Base-by-base conservation (phyloP, 2,888 invertebrate species). In the Sisyra nigra region DNA sequence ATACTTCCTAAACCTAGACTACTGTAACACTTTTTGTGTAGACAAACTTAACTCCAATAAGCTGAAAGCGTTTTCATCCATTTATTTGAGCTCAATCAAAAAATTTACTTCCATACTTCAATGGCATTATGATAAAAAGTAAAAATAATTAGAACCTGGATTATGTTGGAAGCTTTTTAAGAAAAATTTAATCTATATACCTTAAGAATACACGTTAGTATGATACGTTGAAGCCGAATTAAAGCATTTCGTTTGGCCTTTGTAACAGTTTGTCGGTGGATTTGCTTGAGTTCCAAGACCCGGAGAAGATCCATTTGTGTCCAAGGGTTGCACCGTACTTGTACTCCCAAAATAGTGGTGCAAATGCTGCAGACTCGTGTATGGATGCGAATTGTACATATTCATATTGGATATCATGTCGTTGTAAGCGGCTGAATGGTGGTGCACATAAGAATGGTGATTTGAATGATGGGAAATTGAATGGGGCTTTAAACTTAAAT, bases 381-480 rank as follows among this genome's bases (percentile, higher is more conserved):
- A 43, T 5, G 15, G 43, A 31, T 43, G 42, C 18, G 43, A 13
- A 37, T 38, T 36, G 17, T 43, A 43, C 30, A 37, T 29, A 13
- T 43, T 37, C 43, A 37, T 43, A 29, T 43, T 41, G 50, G 62
- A 63, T 56, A 64, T 56, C 62, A 64, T 62, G 47, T 64, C 63
- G 7, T 61, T 57, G 48, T 64, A 64, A 7, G 24, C 24, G 24
- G 24, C 24, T 7, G 24, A 24, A 45, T 61, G 60, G 6, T 33
- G 42, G 14, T 42, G 42, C 14, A 18, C 29, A 7, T n/a, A 14
- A 3, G 35, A 19, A 11, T 24, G 15, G 39, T 61, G 49, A 50
- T 62, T 62, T 46, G 60, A 61, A 29, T 45, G 45, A 5, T 40
- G 42, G n/a, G 55, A 47, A 45, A 60, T 57, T 1, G 44, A 40